Conservation (phyloP, 2,888 invertebrate species). For the Scaptomyza polygonia region DNA sequence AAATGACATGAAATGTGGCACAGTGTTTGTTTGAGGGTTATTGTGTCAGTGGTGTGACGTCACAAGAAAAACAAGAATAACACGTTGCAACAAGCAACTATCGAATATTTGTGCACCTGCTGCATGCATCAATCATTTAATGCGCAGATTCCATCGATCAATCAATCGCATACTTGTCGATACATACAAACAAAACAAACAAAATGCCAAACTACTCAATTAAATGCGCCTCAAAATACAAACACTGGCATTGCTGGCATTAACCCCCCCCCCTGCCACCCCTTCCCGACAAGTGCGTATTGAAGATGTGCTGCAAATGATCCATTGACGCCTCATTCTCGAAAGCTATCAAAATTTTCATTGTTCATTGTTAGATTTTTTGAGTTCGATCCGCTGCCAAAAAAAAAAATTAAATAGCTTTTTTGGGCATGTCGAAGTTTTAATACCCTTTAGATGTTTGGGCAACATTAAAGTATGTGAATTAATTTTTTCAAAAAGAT, state of each 20-base stretch:
- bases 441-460: neutral
- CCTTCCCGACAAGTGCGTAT: slow-evolving; percentile 5
- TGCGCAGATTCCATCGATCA: slow-evolving; percentile 37
- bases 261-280: neutral
- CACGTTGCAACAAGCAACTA: too few relatives aligned
- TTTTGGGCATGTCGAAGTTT: neutral
- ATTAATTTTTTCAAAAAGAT: neutral
- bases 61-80: slow-evolving; percentile 32
- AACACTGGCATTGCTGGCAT: slow-evolving; percentile 17
- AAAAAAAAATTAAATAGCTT: neutral
- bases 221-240: slow-evolving; percentile 38
- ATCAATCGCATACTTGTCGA: slow-evolving; percentile 36
- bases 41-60: slow-evolving; percentile 75
- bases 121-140: slow-evolving; percentile 30
- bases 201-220: slow-evolving; percentile 40
- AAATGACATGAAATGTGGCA: too few relatives aligned
- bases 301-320: slow-evolving; percentile 37
- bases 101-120: slow-evolving; percentile 5
- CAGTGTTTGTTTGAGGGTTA: slow-evolving; percentile 29
- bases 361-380: slow-evolving; percentile 15
- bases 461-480: too few relatives aligned
- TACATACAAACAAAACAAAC: slow-evolving; percentile 40
- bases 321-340: slow-evolving; percentile 33
- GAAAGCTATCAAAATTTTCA: slow-evolving; percentile 22
- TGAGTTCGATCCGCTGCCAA: neutral